Evolutionary conservation across 2,888 invertebrate genomes (phyloP).

Genomic region (Aethes cnicana): DNA sequence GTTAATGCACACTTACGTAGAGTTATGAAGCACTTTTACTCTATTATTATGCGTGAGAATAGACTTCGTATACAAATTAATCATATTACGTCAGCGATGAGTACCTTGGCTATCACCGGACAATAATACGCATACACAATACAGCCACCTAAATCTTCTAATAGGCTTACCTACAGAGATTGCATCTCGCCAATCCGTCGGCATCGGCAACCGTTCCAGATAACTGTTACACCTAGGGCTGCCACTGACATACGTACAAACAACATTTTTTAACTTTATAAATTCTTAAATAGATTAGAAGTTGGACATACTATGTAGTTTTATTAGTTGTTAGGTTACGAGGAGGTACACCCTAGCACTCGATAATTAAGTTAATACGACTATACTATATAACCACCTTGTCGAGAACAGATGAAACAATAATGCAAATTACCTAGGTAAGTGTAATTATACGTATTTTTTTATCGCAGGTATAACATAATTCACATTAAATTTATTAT

Average conservation of each 20-base stretch:
- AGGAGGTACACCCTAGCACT: too few relatives aligned
- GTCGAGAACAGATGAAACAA: too few relatives aligned
- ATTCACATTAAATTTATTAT: too few relatives aligned
- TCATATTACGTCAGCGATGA: conserved; percentile 17
- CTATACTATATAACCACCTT: too few relatives aligned
- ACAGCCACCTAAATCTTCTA: conserved; percentile 47
- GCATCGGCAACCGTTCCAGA: conserved; percentile 36
- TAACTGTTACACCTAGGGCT: conserved; percentile 21
- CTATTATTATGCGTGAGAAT: conserved; percentile 23
- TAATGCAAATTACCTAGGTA: too few relatives aligned
- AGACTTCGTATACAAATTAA: conserved; percentile 11
- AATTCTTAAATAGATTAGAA: background rate
- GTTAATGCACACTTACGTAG: conserved; percentile 10
- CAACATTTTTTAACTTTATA: too few relatives aligned
- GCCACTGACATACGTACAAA: background rate
- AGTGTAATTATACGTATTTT: too few relatives aligned
- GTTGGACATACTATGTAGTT: too few relatives aligned
- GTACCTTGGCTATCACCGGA: conserved; percentile 18
- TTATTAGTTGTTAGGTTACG: too few relatives aligned
- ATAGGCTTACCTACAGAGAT: conserved; percentile 50
- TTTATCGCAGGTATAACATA: too few relatives aligned
- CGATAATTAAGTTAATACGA: too few relatives aligned
- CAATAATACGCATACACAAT: conserved; percentile 36
- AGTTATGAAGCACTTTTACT: conserved; percentile 13
- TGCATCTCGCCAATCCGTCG: conserved; percentile 42